Evolutionary conservation across 37 sponge, comb jelly and placozoan species (phyloP).

Genomic region (Hormiphora californensis): DNA sequence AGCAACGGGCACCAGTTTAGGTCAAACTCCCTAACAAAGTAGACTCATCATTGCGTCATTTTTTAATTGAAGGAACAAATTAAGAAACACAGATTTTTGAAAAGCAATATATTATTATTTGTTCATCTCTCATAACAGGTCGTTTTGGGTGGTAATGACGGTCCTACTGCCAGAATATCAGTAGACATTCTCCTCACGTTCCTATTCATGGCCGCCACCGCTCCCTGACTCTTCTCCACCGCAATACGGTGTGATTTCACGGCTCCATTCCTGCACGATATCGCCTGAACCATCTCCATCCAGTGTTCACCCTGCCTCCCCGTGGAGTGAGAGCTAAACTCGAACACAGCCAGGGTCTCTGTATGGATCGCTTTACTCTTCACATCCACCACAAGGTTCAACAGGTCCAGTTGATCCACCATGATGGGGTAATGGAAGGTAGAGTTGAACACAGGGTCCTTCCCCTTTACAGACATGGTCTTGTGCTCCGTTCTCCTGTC

Average conservation of each 20-base stretch:
- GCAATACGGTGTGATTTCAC: not conserved
- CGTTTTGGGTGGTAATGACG: no score
- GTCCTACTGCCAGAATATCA: no score
- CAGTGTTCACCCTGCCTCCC: slow-evolving; percentile 8
- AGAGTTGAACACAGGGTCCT: not conserved
- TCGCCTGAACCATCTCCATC: slow-evolving; percentile 11
- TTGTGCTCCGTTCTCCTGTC: not conserved
- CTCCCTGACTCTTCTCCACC: not conserved
- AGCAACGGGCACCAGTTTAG: no score
- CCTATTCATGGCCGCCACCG: no score
- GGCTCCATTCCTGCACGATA: not conserved
- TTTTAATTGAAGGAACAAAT: no score
- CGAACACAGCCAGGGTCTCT: not conserved
- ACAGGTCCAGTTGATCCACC: not conserved
- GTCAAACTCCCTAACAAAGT: no score
- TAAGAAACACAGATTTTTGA: no score
- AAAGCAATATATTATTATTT: no score
- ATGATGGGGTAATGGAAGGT: slow-evolving; percentile 1
- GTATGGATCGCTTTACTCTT: not conserved
- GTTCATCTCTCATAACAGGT: no score
- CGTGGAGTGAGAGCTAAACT: not conserved
- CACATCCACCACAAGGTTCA: not conserved
- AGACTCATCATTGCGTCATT: no score
- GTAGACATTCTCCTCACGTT: no score
- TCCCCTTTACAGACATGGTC: not conserved